Evolutionary conservation across 2,113 vertebrate genomes (phyloP), one percentile per base, ranked within the genome.

Genomic region (Macquaria ambigua): DNA sequence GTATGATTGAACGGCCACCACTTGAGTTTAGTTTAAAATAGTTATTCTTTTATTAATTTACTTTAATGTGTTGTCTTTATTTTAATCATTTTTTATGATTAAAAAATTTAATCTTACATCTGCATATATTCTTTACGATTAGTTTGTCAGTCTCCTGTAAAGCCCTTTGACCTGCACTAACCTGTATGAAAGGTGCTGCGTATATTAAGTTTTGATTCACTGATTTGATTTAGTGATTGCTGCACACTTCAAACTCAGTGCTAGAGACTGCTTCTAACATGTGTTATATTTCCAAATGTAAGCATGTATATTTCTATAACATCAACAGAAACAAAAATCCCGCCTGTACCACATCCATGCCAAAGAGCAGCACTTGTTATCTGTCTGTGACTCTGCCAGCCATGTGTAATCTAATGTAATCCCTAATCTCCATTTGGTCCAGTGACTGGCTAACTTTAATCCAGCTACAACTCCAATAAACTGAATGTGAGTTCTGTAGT

Each of bases 351-450:
- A 55, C 61, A 31, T 37, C 43, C 23, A 77, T 61, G 74, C 59
- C 82, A 79, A 71, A 82, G 55, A 81, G 66, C 61, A 66, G 79
- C 39, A 53, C 55, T 46, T 34, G 63, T 68, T 74, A 72, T 83
- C 62, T n/a, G 74, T 76, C 74, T 67, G 50, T 43, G 59, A 78
- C 63, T 80, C 75, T 55, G 46, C 74, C 71, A 78, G 15, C 70
- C 79, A 59, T 41, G 52, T 86, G 82, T 92, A 91, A 93, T 93
- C 88, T 93, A 75, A 50, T 20, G 23, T 90, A 93, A 93, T 92
- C 87, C 92, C 63, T 90, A 91, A 90, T 92, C 91, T 90, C 85
- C 71, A 72, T 0, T 78, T 82, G 92, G 89, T 91, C 86, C 79
- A 68, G 78, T 87, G 87, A 89, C 83, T 90, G 85, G 72, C 75